A percentile compares a stretch with the other conserved stretches of the same genome.
Conservation (phyloP, 1,140 invertebrate species). For the Heliconius himera region DNA sequence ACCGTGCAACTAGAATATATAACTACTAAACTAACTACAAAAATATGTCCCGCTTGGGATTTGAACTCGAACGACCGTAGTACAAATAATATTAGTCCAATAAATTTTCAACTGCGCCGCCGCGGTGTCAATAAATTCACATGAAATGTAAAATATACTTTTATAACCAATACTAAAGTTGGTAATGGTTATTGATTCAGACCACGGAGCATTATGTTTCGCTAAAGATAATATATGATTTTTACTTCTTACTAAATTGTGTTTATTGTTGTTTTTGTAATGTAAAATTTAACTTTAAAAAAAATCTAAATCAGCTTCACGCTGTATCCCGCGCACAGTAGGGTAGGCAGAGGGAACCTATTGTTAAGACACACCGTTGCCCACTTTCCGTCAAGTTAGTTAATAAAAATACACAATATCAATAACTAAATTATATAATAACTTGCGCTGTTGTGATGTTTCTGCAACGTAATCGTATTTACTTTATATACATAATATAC, state of each 20-base stretch:
- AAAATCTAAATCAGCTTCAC: too few relatives aligned
- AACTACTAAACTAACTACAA: neutral
- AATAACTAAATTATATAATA: too few relatives aligned
- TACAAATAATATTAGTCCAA: neutral
- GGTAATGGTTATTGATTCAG: slow-evolving; percentile 5
- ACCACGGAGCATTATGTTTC: neutral
- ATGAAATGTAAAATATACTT: neutral
- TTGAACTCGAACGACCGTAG: neutral
- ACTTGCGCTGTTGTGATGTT: neutral
- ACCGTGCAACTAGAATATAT: neutral
- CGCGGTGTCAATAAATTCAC: neutral
- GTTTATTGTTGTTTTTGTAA: neutral
- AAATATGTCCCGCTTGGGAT: neutral
- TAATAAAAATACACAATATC: neutral
- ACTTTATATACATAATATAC: neutral
- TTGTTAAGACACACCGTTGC: too few relatives aligned
- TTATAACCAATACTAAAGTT: slow-evolving; percentile 3
- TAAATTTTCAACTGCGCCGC: neutral
- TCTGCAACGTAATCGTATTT: neutral
- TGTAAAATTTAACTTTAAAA: neutral
- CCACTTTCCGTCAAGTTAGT: too few relatives aligned
- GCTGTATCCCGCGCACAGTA: too few relatives aligned
- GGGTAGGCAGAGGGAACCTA: too few relatives aligned
- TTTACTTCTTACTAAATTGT: neutral
- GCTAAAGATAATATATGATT: neutral